Conservation (phyloP, 1,140 invertebrate genomes). For the Drosophila tropicalis region DNA sequence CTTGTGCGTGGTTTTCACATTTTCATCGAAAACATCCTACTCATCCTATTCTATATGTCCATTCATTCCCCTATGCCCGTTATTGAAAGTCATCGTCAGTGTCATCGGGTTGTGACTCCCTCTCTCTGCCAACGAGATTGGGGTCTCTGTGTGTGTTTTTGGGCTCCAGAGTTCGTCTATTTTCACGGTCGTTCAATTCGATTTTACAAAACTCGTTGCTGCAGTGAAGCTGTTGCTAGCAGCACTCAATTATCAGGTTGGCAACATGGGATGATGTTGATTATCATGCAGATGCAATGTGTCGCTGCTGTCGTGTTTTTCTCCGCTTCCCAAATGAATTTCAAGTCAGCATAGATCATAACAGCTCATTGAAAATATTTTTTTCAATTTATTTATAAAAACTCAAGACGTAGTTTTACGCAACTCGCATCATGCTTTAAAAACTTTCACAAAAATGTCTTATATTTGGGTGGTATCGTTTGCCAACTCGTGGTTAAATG, state of each 20-base stretch:
- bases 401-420: too few species aligned
- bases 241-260: conserved; percentile 38
- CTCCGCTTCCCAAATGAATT: not conserved
- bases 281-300: not conserved
- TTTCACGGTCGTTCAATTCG: conserved; percentile 42
- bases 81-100: conserved; percentile 5
- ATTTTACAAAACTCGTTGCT: conserved; percentile 33
- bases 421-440: too few species aligned
- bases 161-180: conserved; percentile 19
- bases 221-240: conserved; percentile 8
- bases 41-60: not conserved
- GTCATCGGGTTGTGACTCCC: not conserved
- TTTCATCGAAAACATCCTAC: not conserved
- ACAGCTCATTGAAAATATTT: too few species aligned
- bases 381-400: too few species aligned
- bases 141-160: not conserved
- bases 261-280: conserved; percentile 2
- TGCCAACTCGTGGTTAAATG: too few species aligned
- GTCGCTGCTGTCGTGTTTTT: not conserved
- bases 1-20: conserved; percentile 14
- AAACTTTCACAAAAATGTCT: too few species aligned
- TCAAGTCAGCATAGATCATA: not conserved
- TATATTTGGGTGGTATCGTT: too few species aligned
- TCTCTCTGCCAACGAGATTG: not conserved
- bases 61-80: not conserved